Percentiles rank a stretch among this genome's conserved stretches.
These are phyloP conservation scores for Leucophora obtusa DNA, from an alignment of 2,888 invertebrate genomes.

Conservation along the genomic window DNA sequence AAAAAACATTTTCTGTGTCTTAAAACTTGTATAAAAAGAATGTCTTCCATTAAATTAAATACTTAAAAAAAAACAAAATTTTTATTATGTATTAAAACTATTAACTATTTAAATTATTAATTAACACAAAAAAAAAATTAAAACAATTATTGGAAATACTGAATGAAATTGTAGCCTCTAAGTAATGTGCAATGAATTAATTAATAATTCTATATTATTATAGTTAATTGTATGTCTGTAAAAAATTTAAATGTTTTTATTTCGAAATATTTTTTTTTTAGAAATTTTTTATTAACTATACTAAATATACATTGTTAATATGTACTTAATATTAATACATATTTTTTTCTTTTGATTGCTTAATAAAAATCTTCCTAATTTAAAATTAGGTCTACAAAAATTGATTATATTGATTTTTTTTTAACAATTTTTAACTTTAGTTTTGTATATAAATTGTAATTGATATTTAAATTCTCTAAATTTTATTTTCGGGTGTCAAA, in stretches of 20 bases:
- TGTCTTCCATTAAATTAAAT: conserved; percentile 77
- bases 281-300: not conserved
- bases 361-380: not conserved
- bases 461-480: too few relatives aligned
- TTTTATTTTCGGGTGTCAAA: too few relatives aligned
- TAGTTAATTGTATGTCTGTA: conserved; percentile 61
- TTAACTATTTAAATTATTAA: conserved; percentile 60
- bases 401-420: not conserved
- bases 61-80: conserved; percentile 55
- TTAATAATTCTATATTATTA: conserved; percentile 34
- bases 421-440: not conserved
- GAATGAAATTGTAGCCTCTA: conserved; percentile 45
- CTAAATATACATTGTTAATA: not conserved
- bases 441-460: not conserved
- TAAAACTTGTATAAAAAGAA: conserved; percentile 79
- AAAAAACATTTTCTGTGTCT: conserved; percentile 78
- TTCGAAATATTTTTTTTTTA: conserved; percentile 4
- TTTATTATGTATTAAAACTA: conserved; percentile 57
- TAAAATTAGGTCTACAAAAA: not conserved
- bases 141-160: conserved; percentile 32
- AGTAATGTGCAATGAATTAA: conserved; percentile 55
- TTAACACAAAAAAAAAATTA: conserved; percentile 26
- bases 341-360: not conserved
- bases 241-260: not conserved
- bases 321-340: too few relatives aligned